Evolutionary conservation across 1,140 invertebrate genomes (phyloP).

Genomic region (Nebria ingens): DNA sequence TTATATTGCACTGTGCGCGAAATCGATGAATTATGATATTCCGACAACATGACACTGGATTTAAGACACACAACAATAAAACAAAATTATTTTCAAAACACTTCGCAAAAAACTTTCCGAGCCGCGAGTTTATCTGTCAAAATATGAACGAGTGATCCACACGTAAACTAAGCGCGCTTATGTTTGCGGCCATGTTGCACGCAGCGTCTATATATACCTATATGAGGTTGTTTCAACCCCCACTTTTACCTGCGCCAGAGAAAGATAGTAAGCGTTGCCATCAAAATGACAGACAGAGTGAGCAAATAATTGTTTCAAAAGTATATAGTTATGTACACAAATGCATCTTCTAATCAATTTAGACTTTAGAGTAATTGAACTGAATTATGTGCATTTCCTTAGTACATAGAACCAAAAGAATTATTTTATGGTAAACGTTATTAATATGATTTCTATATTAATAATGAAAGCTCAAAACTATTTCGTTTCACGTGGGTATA

Average conservation of each 20-base stretch:
- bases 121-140: not conserved
- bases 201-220: not conserved
- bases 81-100: not conserved
- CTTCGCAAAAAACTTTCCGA: not conserved
- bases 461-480: too few species aligned
- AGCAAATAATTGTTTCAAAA: too few species aligned
- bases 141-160: not conserved
- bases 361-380: too few species aligned
- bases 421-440: too few species aligned
- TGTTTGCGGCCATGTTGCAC: not conserved
- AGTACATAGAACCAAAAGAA: too few species aligned
- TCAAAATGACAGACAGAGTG: not conserved
- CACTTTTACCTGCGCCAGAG: not conserved
- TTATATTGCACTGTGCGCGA: constrained; percentile 82
- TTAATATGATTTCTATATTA: too few species aligned
- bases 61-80: not conserved
- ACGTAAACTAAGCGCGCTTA: not conserved
- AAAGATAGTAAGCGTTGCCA: not conserved
- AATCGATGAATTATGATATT: constrained; percentile 47
- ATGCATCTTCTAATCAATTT: too few species aligned
- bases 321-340: too few species aligned
- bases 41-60: constrained; percentile 11
- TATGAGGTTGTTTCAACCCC: not conserved
- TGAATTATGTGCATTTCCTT: too few species aligned
- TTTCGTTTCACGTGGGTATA: too few species aligned